These are phyloP conservation scores for Physeter macrocephalus DNA, from an alignment of 2,113 vertebrate species.

Conservation along the genomic window DNA sequence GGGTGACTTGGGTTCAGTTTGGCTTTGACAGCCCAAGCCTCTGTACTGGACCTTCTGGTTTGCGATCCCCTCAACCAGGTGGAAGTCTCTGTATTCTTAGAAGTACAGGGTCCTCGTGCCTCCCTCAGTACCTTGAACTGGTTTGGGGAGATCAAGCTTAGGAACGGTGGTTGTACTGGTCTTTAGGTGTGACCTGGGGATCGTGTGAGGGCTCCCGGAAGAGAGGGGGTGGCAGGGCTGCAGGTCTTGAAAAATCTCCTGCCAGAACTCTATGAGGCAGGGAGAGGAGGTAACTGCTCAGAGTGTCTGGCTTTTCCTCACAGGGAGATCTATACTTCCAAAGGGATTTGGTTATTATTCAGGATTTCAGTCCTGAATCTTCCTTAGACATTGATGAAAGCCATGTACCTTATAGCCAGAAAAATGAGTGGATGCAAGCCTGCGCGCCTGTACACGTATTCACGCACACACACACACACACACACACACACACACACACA, in stretches of 20 bases:
- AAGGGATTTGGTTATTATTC: neutral
- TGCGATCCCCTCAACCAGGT: neutral
- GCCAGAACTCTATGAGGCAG: neutral
- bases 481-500: neutral
- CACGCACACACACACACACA: neutral
- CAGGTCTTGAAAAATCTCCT: neutral
- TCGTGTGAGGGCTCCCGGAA: neutral
- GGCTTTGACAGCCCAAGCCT: neutral
- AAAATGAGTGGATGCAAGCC: neutral
- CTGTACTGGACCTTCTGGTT: neutral
- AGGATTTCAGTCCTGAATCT: neutral
- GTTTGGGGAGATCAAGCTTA: neutral
- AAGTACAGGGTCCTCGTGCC: neutral
- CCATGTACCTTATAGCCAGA: neutral
- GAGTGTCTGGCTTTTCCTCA: neutral
- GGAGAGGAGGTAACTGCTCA: neutral
- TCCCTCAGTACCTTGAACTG: neutral
- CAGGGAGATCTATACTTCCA: neutral
- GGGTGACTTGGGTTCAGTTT: neutral
- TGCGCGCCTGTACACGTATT: accelerated
- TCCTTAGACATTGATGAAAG: neutral
- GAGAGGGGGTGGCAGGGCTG: neutral
- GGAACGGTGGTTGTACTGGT: neutral
- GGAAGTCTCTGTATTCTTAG: neutral
- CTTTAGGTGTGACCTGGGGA: neutral